Evolutionary conservation across 2,888 invertebrate genomes (phyloP).

Genomic region (Odontomyia ornata): DNA sequence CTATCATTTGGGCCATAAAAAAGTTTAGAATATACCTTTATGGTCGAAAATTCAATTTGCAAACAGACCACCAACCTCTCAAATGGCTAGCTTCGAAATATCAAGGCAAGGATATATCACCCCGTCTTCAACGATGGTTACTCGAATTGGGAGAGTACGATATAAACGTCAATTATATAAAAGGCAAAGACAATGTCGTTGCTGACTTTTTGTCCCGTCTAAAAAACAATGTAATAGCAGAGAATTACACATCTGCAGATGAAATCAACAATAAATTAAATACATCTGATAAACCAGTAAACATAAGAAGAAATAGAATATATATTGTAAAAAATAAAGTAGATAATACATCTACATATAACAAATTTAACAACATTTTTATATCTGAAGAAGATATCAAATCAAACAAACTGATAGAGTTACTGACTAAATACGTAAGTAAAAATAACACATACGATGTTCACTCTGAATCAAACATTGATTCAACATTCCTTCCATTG

Average conservation of each 20-base stretch:
- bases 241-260: not conserved
- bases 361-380: not conserved
- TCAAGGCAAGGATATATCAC: constrained; percentile 27
- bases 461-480: not conserved
- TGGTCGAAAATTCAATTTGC: constrained; percentile 51
- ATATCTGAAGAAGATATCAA: not conserved
- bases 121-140: constrained; percentile 37
- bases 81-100: constrained; percentile 34
- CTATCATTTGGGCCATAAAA: constrained; percentile 56
- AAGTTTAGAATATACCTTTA: constrained; percentile 57
- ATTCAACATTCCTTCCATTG: not conserved
- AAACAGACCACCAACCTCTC: constrained; percentile 42
- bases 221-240: not conserved
- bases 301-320: not conserved
- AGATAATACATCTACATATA: not conserved
- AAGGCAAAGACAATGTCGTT: constrained; percentile 37
- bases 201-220: constrained; percentile 27
- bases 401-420: not conserved
- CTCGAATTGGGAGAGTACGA: constrained; percentile 15
- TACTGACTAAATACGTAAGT: not conserved
- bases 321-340: not conserved
- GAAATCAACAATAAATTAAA: not conserved
- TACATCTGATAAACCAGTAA: not conserved
- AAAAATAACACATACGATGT: not conserved
- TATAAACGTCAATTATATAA: constrained; percentile 38